Evolutionary conservation across 2,113 vertebrate species (phyloP), one percentile per base, ranked within the genome.

Genomic region (Monarcha castaneiventris): DNA sequence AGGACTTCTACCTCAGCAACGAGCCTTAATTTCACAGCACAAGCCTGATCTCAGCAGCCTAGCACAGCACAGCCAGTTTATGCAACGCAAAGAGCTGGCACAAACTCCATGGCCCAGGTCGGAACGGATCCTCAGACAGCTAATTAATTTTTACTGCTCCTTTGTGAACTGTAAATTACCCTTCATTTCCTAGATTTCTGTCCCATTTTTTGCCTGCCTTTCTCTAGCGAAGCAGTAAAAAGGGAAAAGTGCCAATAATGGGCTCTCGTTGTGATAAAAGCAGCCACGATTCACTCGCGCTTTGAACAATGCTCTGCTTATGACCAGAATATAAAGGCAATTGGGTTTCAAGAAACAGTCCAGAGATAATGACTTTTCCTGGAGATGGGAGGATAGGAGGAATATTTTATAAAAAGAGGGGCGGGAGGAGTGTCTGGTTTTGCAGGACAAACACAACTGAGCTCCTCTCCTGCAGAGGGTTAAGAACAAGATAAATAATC

Each of bases 101-200:
- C 75, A 63, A 90, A 77, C 92, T 93, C 95, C 73, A 10, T 0
- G 4, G 79, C 73, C 93, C 85, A 64, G 93, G 93, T 96, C n/a
- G 2, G 92, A 90, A 94, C 37, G 51, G 92, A 95, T 96, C 95
- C 85, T 97, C 90, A 90, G 95, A 96, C 94, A 97, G 92, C 86
- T 97, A 97, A 97, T 97, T 97, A 97, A 94, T 96, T 97, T 97
- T 96, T 94, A 95, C 94, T 94, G 96, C 90, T 96, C 93, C 80
- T 96, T 96, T 95, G 94, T 96, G 94, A 97, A 96, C 96, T 92
- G 94, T 95, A 97, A 96, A 97, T 96, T 96, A 96, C 93, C 93
- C 88, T 96, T 97, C 94, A 80, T 94, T 96, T 97, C 94, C 96
- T 96, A 94, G 96, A 97, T 93, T 96, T 96, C 96, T 96, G 92